These are phyloP conservation scores for Scylla paramamosain DNA, from an alignment of 1,140 invertebrate species.

Conservation along the genomic window DNA sequence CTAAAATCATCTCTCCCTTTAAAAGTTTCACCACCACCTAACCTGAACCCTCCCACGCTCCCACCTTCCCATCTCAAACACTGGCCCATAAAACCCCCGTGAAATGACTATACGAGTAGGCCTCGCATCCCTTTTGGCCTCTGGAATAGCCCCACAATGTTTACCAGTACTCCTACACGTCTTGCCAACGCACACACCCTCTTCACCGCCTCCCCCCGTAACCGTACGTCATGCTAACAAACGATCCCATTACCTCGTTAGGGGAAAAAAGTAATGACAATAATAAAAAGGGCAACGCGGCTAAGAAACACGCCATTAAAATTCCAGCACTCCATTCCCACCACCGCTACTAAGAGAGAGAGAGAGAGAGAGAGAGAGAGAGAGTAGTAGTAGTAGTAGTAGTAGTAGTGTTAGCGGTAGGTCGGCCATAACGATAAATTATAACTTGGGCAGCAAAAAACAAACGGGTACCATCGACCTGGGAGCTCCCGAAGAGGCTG, in stretches of 20 bases:
- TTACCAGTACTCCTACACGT: background rate
- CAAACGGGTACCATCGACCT: background rate
- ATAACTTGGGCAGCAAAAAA: background rate
- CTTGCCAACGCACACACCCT: background rate
- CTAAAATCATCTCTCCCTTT: too few species aligned
- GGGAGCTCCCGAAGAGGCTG: background rate
- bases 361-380: constrained; percentile 20
- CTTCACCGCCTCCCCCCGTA: background rate
- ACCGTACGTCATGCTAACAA: background rate
- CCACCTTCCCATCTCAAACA: too few species aligned
- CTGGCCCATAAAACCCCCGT: too few species aligned
- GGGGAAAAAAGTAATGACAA: background rate
- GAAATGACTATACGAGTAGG: too few species aligned
- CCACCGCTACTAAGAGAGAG: background rate
- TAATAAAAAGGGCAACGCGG: background rate
- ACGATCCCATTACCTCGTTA: constrained; percentile 7
- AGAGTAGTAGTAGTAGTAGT: background rate
- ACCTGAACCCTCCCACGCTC: too few species aligned
- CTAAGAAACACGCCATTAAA: background rate
- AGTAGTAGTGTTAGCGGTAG: too few species aligned
- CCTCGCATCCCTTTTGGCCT: too few species aligned
- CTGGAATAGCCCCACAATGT: background rate
- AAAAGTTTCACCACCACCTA: too few species aligned
- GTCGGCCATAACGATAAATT: background rate
- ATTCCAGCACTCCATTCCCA: background rate